Evolutionary conservation across 2,888 invertebrate species (phyloP), one percentile per base, ranked within the genome.

Genomic region (Chrysolina americana): DNA sequence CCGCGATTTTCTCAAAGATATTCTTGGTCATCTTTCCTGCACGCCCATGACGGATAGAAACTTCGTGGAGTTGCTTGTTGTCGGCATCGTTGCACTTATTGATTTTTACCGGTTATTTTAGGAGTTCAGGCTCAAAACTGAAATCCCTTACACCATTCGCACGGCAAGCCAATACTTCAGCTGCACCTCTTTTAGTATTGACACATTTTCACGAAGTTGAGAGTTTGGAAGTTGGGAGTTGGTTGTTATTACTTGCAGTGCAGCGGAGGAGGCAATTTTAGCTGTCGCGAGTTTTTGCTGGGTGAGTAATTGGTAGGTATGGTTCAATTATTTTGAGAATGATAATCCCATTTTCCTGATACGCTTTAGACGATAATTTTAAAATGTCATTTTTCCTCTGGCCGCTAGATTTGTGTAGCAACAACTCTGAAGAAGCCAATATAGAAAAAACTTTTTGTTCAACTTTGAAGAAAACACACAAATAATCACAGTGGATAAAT

Each of bases 21-120:
- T 1, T 21, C 13, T 21, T 0, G 6, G 23, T 28, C 59, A 36
- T n/a, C 17, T 0, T 47, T 4, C 36, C 6, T 28, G 59, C 59
- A 28, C 59, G 59, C 59, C 59, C n/a, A 15, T 59, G 59, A 8
- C 36, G n/a, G 15, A 59, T 10, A 8, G n/a, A n/a, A 59, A 59
- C 59, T 59, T 36, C 59, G 75, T 70, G 70, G 78, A 71, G 71
- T 75, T 70, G 75, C 70, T 78, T 78, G 76, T 77, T 76, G 80
- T 81, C 80, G 81, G 78, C 81, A 78, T 81, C 79, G 81, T 78
- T 84, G 84, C 84, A 84, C 81, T 83, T 84, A 84, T 84, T 84
- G 84, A 84, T 84, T 84, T 83, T 84, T 83, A 80, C 81, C 79
- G 79, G 83, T 84, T 84, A 84, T 84, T 84, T 84, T 84, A 84